Base-by-base conservation (phyloP, 2,888 invertebrate species). In the Heteropelma amictum region DNA sequence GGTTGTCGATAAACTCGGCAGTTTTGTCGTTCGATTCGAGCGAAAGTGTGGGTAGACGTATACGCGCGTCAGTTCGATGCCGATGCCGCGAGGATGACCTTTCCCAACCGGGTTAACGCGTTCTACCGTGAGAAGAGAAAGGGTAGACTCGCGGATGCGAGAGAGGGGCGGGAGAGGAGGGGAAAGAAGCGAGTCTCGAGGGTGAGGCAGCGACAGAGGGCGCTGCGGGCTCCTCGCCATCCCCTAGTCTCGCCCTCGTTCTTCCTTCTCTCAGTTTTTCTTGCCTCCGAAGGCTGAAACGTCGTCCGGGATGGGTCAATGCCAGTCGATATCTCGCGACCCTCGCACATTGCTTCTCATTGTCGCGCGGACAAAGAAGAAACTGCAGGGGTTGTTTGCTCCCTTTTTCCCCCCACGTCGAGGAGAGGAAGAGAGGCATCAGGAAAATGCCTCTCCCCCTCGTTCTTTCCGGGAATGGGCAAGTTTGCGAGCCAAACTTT, bases 181-280 rank as follows among this genome's bases (percentile, higher is more conserved):
- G 8, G 64, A 47, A 33, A 23, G 47, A 35, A 61, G 38, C 54
- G 10, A 47, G 26, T 45, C 54, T 28, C 40, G 80, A 82, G 82
- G 80, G 79, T 84, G 84, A 81, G 82, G 84, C 83, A 82, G 77
- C 78, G 80, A 77, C 61, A 73, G 75, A 70, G 56, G 61, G 49
- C 28, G 70, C n/a, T n/a, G n/a, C n/a, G n/a, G n/a, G n/a, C n/a
- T 67, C 56, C 53, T 54, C 35, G 77, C 56, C 42, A n/a, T 30
- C 58, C 42, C 51, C 49, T 35, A 21, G 14, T 21, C 35, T 65
- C 45, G 58, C 67, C 79, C 69, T 68, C 19, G 28, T 38, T 40
- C 30, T 17, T 28, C 23, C 17, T 1, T 33, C 10, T 8, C 17
- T 17, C 47, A 23, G 33, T 45, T 19, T 49, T 21, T 49, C 51